Conservation (phyloP, 2,888 invertebrate genomes). For the Tachina fera region DNA sequence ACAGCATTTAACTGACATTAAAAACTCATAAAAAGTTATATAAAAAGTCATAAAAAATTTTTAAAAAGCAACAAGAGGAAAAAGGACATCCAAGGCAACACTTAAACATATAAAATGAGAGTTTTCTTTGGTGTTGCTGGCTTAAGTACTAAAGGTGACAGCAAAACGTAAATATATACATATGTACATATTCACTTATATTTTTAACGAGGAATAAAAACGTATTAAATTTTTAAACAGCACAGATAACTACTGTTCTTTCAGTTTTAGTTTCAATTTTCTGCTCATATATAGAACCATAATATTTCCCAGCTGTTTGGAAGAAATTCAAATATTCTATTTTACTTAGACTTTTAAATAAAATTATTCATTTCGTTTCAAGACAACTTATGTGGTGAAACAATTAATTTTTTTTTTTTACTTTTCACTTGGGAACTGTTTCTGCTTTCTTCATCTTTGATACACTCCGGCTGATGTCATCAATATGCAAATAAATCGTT, state of each 20-base stretch:
- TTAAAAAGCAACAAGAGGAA: neutral
- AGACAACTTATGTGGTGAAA: slow-evolving; percentile 17
- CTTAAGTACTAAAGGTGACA: slow-evolving; percentile 3
- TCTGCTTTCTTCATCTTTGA: slow-evolving; percentile 28
- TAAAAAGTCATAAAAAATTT: slow-evolving; percentile 34
- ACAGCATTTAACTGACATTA: slow-evolving; percentile 67
- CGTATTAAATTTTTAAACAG: too few species aligned
- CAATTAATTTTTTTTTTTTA: slow-evolving; percentile 7
- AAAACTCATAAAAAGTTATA: slow-evolving; percentile 68
- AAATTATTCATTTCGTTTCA: slow-evolving; percentile 21
- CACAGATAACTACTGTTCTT: too few species aligned
- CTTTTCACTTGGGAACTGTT: slow-evolving; percentile 15
- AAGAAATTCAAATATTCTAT: neutral
- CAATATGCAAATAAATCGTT: slow-evolving; percentile 68
- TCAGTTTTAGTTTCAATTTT: too few species aligned
- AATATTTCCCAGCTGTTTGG: neutral
- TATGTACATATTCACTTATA: too few species aligned
- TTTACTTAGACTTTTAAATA: neutral
- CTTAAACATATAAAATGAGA: slow-evolving; percentile 48
- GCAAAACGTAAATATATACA: neutral
- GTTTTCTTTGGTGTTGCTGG: slow-evolving; percentile 18
- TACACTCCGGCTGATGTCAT: slow-evolving; percentile 57
- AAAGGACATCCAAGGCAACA: slow-evolving; percentile 52
- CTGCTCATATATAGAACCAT: neutral
- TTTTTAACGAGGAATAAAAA: too few species aligned